These are phyloP conservation scores for Macheiramphus alcinus DNA, from an alignment of 2,113 vertebrate species.

Conservation along the genomic window DNA sequence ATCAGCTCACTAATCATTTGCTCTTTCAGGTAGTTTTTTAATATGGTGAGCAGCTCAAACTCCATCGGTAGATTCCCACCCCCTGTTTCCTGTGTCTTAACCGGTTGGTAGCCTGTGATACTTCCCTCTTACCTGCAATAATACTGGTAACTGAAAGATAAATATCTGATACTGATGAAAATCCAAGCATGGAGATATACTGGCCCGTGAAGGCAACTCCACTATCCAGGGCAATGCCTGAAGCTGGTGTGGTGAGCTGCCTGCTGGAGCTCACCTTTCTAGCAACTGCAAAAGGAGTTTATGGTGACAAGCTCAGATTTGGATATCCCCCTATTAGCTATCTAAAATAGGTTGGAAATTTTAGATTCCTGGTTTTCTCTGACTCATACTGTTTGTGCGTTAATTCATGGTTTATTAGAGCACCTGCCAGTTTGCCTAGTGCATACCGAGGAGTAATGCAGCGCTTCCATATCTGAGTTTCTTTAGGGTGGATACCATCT, in stretches of 20 bases:
- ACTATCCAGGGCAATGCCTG: accelerated
- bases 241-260: not conserved
- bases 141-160: not conserved
- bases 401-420: not conserved
- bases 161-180: not conserved
- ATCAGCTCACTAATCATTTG: not conserved
- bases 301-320: not conserved
- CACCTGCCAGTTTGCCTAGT: not conserved
- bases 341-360: not conserved
- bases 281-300: not conserved
- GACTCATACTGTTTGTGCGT: not conserved
- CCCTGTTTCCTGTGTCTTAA: not conserved
- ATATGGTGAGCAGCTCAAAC: not conserved
- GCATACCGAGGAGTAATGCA: not conserved
- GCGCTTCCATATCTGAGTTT: accelerated
- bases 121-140: not conserved
- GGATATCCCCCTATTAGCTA: not conserved
- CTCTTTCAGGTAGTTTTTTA: not conserved
- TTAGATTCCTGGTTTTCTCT: not conserved
- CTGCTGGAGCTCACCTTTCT: not conserved
- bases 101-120: not conserved
- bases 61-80: not conserved
- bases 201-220: not conserved
- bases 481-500: not conserved
- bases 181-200: not conserved